These are phyloP conservation scores for Macroteleia sp. DNA, from an alignment of 2,888 invertebrate genomes.

Conservation along the genomic window DNA sequence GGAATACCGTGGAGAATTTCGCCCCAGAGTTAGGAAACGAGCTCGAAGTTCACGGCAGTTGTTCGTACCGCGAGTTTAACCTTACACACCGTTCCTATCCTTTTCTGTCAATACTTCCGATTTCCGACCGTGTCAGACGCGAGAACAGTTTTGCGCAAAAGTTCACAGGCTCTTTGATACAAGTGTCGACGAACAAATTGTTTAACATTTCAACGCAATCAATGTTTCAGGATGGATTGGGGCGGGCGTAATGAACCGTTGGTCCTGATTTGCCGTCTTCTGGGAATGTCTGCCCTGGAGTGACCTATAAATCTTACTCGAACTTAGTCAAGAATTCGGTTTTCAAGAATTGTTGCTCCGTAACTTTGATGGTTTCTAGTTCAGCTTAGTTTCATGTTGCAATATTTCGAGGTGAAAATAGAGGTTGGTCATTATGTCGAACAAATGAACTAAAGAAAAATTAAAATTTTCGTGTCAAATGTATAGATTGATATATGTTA, in stretches of 20 bases:
- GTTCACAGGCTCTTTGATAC: slow-evolving; percentile 1
- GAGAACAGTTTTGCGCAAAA: neutral
- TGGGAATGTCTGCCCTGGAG: slow-evolving; percentile 1
- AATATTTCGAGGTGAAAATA: too few relatives aligned
- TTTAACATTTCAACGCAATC: slow-evolving; percentile 28
- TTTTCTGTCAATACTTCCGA: slow-evolving; percentile 25
- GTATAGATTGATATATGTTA: too few relatives aligned
- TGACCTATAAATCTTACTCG: slow-evolving; percentile 17
- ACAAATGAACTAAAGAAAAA: too few relatives aligned
- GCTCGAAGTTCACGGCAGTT: slow-evolving; percentile 12
- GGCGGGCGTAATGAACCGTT: slow-evolving; percentile 16
- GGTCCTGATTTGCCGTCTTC: slow-evolving; percentile 7
- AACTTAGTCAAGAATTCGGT: slow-evolving; percentile 16
- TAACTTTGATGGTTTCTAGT: slow-evolving; percentile 25
- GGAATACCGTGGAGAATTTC: slow-evolving; percentile 23
- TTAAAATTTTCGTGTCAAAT: too few relatives aligned
- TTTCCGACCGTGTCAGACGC: neutral
- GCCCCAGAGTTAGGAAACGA: neutral
- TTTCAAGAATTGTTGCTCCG: slow-evolving; percentile 27
- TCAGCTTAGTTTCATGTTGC: neutral
- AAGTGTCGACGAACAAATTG: slow-evolving; percentile 16
- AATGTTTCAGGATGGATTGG: slow-evolving; percentile 9
- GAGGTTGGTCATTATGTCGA: too few relatives aligned
- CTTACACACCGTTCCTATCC: neutral
- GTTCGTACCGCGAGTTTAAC: slow-evolving; percentile 8